Percentiles rank a stretch among this genome's conserved stretches.
These are phyloP conservation scores for Centropristis striata DNA, from an alignment of 2,113 vertebrate genomes.

Conservation along the genomic window DNA sequence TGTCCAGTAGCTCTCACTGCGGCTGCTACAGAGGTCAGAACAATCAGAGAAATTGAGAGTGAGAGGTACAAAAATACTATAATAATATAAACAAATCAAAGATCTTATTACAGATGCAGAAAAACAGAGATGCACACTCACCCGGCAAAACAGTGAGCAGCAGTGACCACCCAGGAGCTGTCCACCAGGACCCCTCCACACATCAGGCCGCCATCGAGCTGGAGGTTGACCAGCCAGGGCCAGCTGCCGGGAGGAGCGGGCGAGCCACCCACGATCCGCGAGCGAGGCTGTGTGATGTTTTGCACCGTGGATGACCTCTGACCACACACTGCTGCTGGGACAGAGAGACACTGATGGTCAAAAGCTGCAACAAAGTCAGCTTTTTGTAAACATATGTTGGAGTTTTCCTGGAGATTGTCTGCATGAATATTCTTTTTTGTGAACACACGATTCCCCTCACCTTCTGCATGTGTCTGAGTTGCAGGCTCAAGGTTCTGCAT, in stretches of 20 bases:
- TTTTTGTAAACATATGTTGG: background rate
- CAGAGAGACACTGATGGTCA: constrained; percentile 3
- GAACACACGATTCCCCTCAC: constrained; percentile 55
- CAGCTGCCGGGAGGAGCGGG: constrained; percentile 89
- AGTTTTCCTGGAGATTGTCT: background rate
- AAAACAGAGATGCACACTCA: constrained; percentile 66
- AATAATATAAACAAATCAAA: background rate
- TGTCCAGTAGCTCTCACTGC: constrained; percentile 92
- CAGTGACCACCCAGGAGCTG: constrained; percentile 93
- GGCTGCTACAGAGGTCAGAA: constrained; percentile 80
- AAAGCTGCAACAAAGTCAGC: background rate
- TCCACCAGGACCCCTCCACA: constrained; percentile 95
- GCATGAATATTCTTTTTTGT: background rate
- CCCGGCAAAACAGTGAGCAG: constrained; percentile 96
- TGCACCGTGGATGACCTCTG: constrained; percentile 67
- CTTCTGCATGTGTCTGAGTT: constrained; percentile 76
- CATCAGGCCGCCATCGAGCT: constrained; percentile 91
- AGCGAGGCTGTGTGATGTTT: constrained; percentile 84
- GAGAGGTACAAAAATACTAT: background rate
- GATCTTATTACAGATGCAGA: background rate
- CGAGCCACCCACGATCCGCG: constrained; percentile 91
- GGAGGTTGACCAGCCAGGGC: constrained; percentile 95
- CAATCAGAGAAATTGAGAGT: background rate
- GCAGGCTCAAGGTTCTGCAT: constrained; percentile 86
- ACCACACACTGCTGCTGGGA: constrained; percentile 86